Conservation (phyloP, 2,888 invertebrate species). For the Andrena bucephala region DNA sequence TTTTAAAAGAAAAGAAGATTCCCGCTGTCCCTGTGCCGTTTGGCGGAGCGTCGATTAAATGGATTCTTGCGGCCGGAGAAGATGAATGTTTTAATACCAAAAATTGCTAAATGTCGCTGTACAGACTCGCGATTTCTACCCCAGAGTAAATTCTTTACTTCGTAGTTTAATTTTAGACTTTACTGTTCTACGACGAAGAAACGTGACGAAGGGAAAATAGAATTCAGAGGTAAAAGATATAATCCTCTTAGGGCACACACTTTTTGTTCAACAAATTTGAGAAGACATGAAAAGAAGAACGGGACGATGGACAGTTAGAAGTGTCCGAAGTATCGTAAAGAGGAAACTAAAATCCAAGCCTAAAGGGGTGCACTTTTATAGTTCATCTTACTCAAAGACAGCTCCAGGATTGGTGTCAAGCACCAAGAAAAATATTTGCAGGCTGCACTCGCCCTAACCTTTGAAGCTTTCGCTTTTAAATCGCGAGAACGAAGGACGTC, state of each 20-base stretch:
- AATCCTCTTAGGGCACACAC: not conserved
- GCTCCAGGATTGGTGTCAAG: constrained; percentile 57
- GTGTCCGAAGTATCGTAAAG: not conserved
- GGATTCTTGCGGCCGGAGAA: not conserved
- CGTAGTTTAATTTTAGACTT: too few relatives aligned
- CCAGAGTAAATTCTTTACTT: too few relatives aligned
- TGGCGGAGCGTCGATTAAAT: not conserved
- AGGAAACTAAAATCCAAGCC: constrained; percentile 19
- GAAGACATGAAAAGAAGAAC: not conserved
- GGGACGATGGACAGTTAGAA: not conserved
- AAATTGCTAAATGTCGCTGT: too few relatives aligned
- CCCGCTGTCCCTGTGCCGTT: not conserved
- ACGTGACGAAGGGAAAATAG: too few relatives aligned
- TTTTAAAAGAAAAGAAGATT: not conserved
- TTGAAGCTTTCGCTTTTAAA: constrained; percentile 47
- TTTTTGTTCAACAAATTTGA: not conserved
- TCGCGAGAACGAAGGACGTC: constrained; percentile 16
- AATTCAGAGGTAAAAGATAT: too few relatives aligned
- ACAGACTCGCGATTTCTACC: too few relatives aligned
- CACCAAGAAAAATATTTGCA: constrained; percentile 51
- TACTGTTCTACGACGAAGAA: too few relatives aligned
- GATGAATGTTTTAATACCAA: not conserved
- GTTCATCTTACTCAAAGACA: constrained; percentile 33
- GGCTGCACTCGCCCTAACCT: constrained; percentile 35
- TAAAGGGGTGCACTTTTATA: constrained; percentile 30